These are phyloP conservation scores for Branchipolynoe longqiensis DNA, from an alignment of 2,888 invertebrate species.

Conservation along the genomic window DNA sequence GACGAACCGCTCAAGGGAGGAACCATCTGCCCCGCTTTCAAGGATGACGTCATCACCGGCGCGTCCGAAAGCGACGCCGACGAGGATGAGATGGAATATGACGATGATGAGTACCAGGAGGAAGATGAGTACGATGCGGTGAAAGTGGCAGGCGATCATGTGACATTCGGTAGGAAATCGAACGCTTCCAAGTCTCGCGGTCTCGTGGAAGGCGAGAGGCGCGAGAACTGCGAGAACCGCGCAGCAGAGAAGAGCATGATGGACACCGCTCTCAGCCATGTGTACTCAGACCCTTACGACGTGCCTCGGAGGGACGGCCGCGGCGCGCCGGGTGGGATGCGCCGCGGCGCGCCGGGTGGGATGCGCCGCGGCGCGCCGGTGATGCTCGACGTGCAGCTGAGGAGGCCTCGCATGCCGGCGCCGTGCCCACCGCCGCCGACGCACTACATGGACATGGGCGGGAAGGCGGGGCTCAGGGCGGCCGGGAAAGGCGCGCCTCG, in stretches of 20 bases:
- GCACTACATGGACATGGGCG: conserved; percentile 17
- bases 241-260: neutral
- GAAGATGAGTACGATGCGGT: conserved; percentile 8
- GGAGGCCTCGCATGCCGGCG: neutral
- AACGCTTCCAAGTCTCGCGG: neutral
- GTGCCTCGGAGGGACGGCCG: neutral
- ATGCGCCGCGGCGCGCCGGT: neutral
- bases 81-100: neutral
- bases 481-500: neutral
- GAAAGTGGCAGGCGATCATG: neutral
- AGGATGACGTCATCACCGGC: conserved; percentile 22
- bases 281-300: conserved; percentile 28
- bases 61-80: neutral
- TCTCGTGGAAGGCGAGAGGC: neutral
- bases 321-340: no score
- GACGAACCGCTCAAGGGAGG: conserved; percentile 12
- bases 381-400: no score
- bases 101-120: conserved; percentile 13
- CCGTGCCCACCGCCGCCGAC: neutral
- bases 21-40: conserved; percentile 1
- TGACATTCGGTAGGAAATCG: no score
- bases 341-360: no score
- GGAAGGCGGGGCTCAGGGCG: neutral
- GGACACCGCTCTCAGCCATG: neutral
- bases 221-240: conserved; percentile 23